phyloP scores from a whole-genome alignment of 2,797 vertebrate species.

The Eulemur coronatus region DNA sequence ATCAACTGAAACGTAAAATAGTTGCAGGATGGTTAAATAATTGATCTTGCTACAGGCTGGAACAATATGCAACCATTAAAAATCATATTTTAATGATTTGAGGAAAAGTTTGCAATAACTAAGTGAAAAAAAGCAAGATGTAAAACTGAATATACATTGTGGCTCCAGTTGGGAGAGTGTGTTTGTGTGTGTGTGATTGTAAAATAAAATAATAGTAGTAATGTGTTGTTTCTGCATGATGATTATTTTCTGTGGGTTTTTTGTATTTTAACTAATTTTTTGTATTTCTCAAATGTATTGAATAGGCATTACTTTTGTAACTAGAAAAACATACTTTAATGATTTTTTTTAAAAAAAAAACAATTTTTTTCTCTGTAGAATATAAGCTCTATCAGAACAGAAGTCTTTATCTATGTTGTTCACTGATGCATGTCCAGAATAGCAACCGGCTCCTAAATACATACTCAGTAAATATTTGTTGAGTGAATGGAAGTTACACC shows the following conservation, averaged over 20 bases:
- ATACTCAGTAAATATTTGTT: neutral
- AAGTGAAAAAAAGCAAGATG: neutral
- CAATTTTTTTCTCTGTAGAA: neutral
- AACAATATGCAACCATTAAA: neutral
- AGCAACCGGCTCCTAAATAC: neutral
- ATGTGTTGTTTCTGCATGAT: neutral
- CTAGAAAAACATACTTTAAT: neutral
- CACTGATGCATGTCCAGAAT: neutral
- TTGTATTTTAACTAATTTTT: neutral
- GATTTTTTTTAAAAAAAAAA: neutral
- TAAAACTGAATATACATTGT: neutral
- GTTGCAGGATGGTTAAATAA: slow-evolving; percentile 3
- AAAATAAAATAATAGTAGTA: neutral
- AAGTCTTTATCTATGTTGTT: neutral
- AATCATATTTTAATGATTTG: neutral
- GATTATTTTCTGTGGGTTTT: neutral
- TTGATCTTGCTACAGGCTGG: neutral
- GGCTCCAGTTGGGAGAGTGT: neutral
- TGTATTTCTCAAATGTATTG: neutral
- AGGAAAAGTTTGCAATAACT: neutral
- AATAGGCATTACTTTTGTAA: neutral
- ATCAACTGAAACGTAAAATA: slow-evolving; percentile 21
- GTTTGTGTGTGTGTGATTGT: too few relatives aligned
- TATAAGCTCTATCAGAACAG: neutral
- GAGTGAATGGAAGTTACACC: neutral